phyloP scores from a whole-genome alignment of 2,797 vertebrate species.

The Rallus crepitans region DNA sequence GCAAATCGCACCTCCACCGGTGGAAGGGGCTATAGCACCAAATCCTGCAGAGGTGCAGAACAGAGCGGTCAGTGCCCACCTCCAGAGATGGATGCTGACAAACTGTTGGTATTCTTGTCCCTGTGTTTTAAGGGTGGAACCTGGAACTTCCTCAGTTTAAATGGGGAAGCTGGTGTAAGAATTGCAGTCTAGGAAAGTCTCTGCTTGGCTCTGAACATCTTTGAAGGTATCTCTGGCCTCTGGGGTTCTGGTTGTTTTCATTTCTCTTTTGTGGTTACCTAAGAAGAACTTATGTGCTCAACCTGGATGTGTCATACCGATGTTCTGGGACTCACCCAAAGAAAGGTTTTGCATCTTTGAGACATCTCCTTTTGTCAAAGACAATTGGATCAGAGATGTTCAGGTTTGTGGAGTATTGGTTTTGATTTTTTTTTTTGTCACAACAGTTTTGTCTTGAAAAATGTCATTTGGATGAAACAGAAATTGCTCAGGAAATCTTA shows the following conservation, averaged over 20 bases:
- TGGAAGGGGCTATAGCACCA: neutral
- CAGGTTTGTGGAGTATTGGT: neutral
- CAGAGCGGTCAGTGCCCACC: neutral
- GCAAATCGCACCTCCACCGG: neutral
- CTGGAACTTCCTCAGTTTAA: neutral
- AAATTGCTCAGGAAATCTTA: conserved; percentile 43
- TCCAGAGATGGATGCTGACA: rapidly evolving
- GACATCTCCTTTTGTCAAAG: conserved; percentile 2
- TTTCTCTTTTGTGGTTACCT: conserved; percentile 1
- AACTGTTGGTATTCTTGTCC: rapidly evolving
- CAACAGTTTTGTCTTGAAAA: conserved; percentile 41
- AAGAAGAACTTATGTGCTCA: conserved; percentile 6
- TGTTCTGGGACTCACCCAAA: neutral
- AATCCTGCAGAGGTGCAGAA: rapidly evolving
- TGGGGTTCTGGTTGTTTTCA: neutral
- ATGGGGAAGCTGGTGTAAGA: neutral
- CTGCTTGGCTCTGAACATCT: neutral
- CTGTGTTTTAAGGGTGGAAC: neutral
- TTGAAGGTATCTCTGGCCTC: neutral
- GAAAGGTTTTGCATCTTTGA: neutral
- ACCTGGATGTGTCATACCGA: neutral
- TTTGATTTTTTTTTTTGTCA: neutral
- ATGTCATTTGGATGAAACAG: conserved; percentile 41
- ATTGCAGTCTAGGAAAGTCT: neutral
- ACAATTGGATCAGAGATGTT: conserved; percentile 19